Base-by-base conservation (phyloP, 2,113 vertebrate genomes). In the Platycercus adscitus region DNA sequence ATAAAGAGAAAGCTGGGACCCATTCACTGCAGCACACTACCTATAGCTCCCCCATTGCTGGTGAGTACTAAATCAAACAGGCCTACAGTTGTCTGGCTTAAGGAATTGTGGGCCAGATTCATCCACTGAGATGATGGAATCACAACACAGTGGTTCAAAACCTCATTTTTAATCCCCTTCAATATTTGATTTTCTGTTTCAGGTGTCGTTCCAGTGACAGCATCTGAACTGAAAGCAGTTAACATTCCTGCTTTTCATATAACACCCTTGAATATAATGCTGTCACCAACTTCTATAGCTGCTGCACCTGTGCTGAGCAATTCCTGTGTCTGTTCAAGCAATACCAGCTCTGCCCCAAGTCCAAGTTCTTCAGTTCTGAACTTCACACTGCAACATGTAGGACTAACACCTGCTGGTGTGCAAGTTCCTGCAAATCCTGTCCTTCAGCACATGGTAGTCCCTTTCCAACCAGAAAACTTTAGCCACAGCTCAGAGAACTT, bases 321-420 rank as follows among this genome's bases (percentile, higher is more conserved):
- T n/a, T 96, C 97, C 0, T 97, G 96, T 65, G 39, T 97, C 69
- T 13, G 49, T 18, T 97, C 98, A 0, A 91, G 97, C 86, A 98
- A 96, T 23, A 21, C 86, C 9, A 31, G 91, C 25, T 96, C 98
- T 29, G 52, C 97, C 69, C 98, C 95, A 82, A 98, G 97, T 77
- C 98, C 98, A 13, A 98, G 98, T 80, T 98, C 99, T 3, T 98
- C 99, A 61, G 98, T 99, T 96, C 95, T 99, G 61, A 99, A 99
- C 98, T 99, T 99, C 89, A 99, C 99, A 14, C 96, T 99, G 86
- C 99, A 99, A 77, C 99, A 99, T 50, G 68, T 99, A 77, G 98
- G 99, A 73, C 98, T 99, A 25, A 98, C 99, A 78, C 98, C 98
- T 15, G 86, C 98, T 37, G 92, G 95, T 10, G 56, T 97, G 88